Evolutionary conservation across 1,140 invertebrate genomes (phyloP), one percentile per base, ranked within the genome.

Genomic region (Melitaea cinxia): DNA sequence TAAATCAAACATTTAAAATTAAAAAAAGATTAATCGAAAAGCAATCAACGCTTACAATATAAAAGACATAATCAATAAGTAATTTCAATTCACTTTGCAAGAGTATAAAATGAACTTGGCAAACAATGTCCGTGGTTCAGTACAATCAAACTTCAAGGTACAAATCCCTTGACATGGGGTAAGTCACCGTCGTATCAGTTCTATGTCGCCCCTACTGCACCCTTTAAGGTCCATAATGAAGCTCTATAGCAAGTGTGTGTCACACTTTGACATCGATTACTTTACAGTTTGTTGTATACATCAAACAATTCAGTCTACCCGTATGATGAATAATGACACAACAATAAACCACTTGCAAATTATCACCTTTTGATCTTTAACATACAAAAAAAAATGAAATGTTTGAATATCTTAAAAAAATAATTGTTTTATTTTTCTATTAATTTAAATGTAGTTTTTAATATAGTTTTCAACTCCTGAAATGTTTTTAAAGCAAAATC

Each of bases 161-260:
- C 65, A 65, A 63, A 62, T 73, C 76, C 78, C 67, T 63, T 57
- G 77, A 55, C 70, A 55, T 45, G 50, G 66, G 39, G 66, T 67
- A 65, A 73, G 53, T 65, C 70, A 62, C 65, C 61, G n/a, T n/a
- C n/a, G n/a, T n/a, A 26, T 45, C 59, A 54, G 37, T 17, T n/a
- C 37, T 42, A 42, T 42, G 17, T 42, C 45, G 45, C 56, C 57
- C 67, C 63, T 64, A 23, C 26, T 50, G 39, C 37, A 54, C 63
- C 67, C 73, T 68, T 75, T 24, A 68, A 67, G 53, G 53, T 47
- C 68, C 55, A 75, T 80, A 82, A 75, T 82, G 76, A 80, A 80
- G 75, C 78, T 80, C 76, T 78, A 70, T 65, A 66, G 70, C 67
- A 67, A 61, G 61, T 61, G 64, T 53, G 30, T 57, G 45, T 63